These are phyloP conservation scores for Steatocranus sp. DNA, from an alignment of 2,797 vertebrate genomes.

Conservation along the genomic window DNA sequence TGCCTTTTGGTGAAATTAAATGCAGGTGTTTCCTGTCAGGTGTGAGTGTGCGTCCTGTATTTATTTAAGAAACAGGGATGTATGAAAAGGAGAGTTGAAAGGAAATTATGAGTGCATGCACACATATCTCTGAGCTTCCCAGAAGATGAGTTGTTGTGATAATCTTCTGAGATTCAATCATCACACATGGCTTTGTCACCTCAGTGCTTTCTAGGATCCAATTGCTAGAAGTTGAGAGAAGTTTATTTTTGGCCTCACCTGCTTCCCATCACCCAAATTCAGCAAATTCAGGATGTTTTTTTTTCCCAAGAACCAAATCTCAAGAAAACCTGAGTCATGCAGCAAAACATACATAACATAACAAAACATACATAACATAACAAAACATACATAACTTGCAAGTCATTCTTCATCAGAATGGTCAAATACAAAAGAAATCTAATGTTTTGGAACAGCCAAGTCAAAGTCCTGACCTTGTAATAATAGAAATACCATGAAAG, in stretches of 20 bases:
- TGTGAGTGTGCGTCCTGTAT: not conserved
- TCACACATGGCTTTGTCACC: not conserved
- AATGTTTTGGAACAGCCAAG: not conserved
- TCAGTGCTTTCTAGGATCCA: not conserved
- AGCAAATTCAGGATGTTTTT: not conserved
- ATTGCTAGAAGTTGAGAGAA: not conserved
- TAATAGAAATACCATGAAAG: not conserved
- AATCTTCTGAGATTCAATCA: not conserved
- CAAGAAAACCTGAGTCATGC: not conserved
- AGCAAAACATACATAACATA: not conserved
- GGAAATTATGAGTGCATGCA: not conserved
- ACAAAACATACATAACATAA: not conserved
- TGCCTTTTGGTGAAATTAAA: not conserved
- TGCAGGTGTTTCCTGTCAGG: not conserved
- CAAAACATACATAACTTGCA: not conserved
- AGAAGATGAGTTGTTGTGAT: not conserved
- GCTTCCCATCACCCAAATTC: not conserved
- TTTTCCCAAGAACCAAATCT: not conserved
- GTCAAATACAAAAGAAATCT: not conserved
- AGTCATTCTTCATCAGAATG: not conserved
- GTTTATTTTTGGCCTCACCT: not conserved
- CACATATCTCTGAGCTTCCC: not conserved
- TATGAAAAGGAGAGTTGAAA: not conserved
- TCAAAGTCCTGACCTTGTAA: not conserved
- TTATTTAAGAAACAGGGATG: not conserved